Conservation (phyloP, 53 echinoderm and acorn worm species). For the Henricia sp. region DNA sequence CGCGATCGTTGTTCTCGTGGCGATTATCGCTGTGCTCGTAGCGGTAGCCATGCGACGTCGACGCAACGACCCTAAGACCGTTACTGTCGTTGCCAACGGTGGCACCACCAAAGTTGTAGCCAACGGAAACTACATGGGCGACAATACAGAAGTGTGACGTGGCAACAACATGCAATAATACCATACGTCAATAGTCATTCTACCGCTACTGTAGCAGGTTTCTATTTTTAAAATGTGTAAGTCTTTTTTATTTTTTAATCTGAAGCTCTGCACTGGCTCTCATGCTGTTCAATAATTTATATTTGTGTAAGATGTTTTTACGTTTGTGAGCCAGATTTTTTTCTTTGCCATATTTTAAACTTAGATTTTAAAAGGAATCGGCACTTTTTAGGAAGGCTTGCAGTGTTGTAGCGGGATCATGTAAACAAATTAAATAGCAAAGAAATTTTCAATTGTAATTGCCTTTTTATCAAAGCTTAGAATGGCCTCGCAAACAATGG, state of each 20-base stretch:
- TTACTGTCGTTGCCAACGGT: constrained; percentile 65
- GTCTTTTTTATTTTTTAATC: constrained; percentile 28
- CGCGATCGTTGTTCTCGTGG: constrained; percentile 56
- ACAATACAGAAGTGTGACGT: constrained; percentile 96
- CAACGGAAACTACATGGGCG: constrained; percentile 64
- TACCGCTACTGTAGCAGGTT: background rate
- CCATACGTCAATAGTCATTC: background rate
- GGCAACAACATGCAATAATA: background rate
- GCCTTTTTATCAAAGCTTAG: too few relatives aligned
- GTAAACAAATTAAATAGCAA: too few relatives aligned
- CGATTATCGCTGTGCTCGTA: constrained; percentile 67
- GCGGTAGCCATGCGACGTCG: constrained; percentile 62
- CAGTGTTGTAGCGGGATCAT: too few relatives aligned
- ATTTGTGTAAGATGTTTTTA: constrained; percentile 54
- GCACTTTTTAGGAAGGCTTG: background rate
- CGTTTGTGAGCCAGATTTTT: constrained; percentile 34
- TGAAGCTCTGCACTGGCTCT: constrained; percentile 30
- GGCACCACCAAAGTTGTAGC: constrained; percentile 83
- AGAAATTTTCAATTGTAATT: too few relatives aligned
- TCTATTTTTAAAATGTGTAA: constrained; percentile 10
- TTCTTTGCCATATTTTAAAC: constrained; percentile 5
- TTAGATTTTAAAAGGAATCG: background rate
- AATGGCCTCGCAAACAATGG: too few relatives aligned
- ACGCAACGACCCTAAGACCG: constrained; percentile 50
- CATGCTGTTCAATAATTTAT: constrained; percentile 62